Evolutionary conservation across 1,140 invertebrate genomes (phyloP).

Genomic region (Caerostris extrusa): DNA sequence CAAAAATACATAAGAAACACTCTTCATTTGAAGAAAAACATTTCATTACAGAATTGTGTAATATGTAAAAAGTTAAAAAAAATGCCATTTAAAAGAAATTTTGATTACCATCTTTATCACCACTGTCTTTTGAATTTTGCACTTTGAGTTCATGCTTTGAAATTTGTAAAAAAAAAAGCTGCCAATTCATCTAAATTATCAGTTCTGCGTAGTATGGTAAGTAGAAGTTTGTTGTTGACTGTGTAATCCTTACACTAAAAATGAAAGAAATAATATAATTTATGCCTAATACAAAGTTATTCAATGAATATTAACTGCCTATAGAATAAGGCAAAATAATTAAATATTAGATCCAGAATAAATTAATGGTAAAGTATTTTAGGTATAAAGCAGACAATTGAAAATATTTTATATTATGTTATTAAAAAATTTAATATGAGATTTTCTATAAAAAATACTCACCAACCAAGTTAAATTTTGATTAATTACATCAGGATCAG

Average conservation of each 20-base stretch:
- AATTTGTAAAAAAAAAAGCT: conserved; percentile 89
- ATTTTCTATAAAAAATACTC: conserved; percentile 81
- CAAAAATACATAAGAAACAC: no score
- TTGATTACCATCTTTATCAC: conserved; percentile 87
- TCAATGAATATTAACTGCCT: neutral
- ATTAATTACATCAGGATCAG: conserved; percentile 97
- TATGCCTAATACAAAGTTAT: no score
- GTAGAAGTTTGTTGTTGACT: conserved; percentile 90
- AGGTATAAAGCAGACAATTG: neutral
- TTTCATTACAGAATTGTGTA: no score
- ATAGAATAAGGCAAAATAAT: neutral
- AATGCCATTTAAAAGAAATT: neutral
- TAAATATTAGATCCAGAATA: neutral
- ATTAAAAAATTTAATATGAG: neutral
- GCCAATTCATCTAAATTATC: conserved; percentile 90
- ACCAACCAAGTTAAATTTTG: conserved; percentile 94
- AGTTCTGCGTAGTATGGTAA: conserved; percentile 89
- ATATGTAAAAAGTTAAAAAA: neutral
- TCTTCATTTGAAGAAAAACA: no score
- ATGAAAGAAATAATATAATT: neutral
- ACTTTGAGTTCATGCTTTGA: conserved; percentile 89
- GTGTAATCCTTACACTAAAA: conserved; percentile 88
- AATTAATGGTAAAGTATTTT: no score
- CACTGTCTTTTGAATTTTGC: conserved; percentile 90
- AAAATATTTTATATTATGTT: neutral